Evolutionary conservation across 2,888 invertebrate species (phyloP).

Genomic region (Peribatodes rhomboidaria): DNA sequence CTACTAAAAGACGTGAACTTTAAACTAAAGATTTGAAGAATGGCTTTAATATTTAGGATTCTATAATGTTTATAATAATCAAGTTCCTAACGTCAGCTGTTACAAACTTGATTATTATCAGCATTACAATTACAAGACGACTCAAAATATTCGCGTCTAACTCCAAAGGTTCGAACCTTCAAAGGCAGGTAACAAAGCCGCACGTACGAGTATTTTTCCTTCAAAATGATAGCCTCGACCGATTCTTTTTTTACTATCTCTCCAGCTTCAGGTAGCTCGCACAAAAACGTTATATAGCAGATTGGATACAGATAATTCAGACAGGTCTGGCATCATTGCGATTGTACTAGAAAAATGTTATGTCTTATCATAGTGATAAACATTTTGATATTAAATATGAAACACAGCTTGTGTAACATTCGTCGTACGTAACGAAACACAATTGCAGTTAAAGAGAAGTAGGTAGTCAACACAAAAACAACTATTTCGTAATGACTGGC

Average conservation of each 20-base stretch:
- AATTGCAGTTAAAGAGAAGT: constrained; percentile 41
- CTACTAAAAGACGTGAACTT: background rate
- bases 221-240: constrained; percentile 44
- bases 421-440: constrained; percentile 36
- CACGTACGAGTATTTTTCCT: constrained; percentile 36
- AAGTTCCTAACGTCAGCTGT: constrained; percentile 3
- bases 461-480: constrained; percentile 44
- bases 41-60: no score
- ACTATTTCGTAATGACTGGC: constrained; percentile 43
- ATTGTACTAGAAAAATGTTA: constrained; percentile 40
- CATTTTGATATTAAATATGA: constrained; percentile 37
- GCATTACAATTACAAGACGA: constrained; percentile 1
- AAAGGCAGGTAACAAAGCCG: constrained; percentile 45
- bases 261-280: constrained; percentile 45
- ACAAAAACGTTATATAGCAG: constrained; percentile 40
- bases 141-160: constrained; percentile 33
- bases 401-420: constrained; percentile 40
- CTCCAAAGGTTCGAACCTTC: constrained; percentile 40
- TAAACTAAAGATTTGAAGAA: background rate
- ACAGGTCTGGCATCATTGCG: constrained; percentile 39
- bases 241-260: constrained; percentile 47
- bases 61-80: background rate
- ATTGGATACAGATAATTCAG: constrained; percentile 40
- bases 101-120: no score
- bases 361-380: constrained; percentile 45